A percentile compares a stretch with the other conserved stretches of the same genome.
Evolutionary conservation across 1,140 invertebrate genomes (phyloP).

Genomic region (Drosophila nikananu): DNA sequence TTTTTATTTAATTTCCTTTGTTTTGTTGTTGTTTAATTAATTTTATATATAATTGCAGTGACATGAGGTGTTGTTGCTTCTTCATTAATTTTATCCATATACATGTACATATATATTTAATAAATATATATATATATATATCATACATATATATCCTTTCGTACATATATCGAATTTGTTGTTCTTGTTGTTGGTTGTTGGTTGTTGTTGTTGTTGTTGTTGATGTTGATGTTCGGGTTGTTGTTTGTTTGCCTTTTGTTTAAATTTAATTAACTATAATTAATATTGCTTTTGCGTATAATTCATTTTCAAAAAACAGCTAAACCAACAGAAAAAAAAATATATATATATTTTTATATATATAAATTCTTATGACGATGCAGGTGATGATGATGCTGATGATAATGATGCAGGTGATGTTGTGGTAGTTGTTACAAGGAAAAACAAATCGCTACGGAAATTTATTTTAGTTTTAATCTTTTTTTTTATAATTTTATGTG

Average conservation of each 20-base stretch:
- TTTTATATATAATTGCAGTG: conserved; percentile 83
- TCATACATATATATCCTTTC: conserved; percentile 37
- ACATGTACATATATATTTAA: conserved; percentile 55
- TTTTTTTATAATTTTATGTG: conserved; percentile 36
- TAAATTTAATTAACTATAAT: conserved; percentile 84
- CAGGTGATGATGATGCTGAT: conserved; percentile 9
- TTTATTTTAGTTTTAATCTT: conserved; percentile 27
- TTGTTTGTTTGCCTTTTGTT: conserved; percentile 63
- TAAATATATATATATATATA: conserved; percentile 50
- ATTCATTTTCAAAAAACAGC: conserved; percentile 80
- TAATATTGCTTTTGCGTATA: conserved; percentile 83
- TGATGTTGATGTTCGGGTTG: conserved; percentile 34
- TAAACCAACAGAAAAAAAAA: conserved; percentile 75
- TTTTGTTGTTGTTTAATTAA: conserved; percentile 82
- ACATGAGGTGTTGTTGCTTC: conserved; percentile 83
- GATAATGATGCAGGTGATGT: conserved; percentile 10
- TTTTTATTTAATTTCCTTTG: conserved; percentile 82
- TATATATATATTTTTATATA: conserved; percentile 24
- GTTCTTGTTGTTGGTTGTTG: conserved; percentile 6
- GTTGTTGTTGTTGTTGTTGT: conserved; percentile 25
- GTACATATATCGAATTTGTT: conserved; percentile 45
- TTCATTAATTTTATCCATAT: conserved; percentile 75
- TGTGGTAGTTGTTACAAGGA: conserved; percentile 38
- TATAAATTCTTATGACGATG: conserved; percentile 31
- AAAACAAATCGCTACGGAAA: conserved; percentile 68